Percentiles rank a stretch among this genome's conserved stretches.
Evolutionary conservation across 2,888 invertebrate genomes (phyloP).

Genomic region (Amiota minor): DNA sequence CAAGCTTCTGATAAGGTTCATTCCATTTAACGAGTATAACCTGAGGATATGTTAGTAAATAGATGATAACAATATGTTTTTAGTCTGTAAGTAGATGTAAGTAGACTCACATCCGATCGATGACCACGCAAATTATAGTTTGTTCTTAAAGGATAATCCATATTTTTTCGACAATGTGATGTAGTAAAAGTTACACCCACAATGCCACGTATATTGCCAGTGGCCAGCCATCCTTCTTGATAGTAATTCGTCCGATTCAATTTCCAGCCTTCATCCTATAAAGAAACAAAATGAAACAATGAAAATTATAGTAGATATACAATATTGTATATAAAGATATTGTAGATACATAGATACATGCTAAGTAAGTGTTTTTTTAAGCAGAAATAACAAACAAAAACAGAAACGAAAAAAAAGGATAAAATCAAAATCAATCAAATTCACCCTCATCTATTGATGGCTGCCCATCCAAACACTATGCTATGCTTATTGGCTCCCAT

Average conservation of each 20-base stretch:
- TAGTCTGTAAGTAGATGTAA: background rate
- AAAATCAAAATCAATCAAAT: constrained; percentile 14
- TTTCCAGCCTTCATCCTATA: constrained; percentile 95
- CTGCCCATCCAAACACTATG: background rate
- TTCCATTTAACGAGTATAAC: constrained; percentile 98
- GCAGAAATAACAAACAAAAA: constrained; percentile 74
- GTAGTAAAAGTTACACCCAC: constrained; percentile 98
- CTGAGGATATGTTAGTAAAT: constrained; percentile 73
- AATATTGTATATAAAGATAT: background rate
- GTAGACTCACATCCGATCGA: constrained; percentile 88
- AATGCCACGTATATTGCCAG: constrained; percentile 93
- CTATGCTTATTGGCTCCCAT: no score
- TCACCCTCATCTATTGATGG: background rate
- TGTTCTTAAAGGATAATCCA: constrained; percentile 89
- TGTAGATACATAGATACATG: constrained; percentile 4
- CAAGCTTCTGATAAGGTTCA: constrained; percentile 97
- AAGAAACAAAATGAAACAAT: constrained; percentile 39
- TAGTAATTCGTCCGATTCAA: constrained; percentile 95
- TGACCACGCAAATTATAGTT: constrained; percentile 98
- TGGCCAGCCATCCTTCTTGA: constrained; percentile 98
- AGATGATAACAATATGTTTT: background rate
- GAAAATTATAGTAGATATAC: background rate
- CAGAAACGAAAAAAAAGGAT: constrained; percentile 22
- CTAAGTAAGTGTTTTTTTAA: constrained; percentile 1
- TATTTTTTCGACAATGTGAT: constrained; percentile 90